These are phyloP conservation scores for Phoeniculus purpureus DNA, from an alignment of 2,797 vertebrate species.

Conservation along the genomic window DNA sequence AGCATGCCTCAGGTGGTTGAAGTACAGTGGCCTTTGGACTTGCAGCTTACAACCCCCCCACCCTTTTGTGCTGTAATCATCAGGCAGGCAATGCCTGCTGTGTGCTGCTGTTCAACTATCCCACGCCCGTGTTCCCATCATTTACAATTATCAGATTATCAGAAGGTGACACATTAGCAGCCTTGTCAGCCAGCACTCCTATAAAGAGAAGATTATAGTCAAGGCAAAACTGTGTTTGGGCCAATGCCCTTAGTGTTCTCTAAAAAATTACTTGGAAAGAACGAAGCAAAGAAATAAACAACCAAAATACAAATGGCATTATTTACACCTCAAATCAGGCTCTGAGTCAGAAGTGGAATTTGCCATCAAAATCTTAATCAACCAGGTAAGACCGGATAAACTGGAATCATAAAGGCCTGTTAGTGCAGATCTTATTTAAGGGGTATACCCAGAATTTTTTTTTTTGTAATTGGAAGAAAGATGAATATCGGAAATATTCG, in stretches of 20 bases:
- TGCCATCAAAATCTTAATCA: neutral
- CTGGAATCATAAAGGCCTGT: neutral
- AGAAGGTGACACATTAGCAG: slow-evolving; percentile 67
- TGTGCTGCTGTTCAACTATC: slow-evolving; percentile 4
- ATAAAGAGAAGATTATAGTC: slow-evolving; percentile 39
- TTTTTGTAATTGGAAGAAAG: slow-evolving; percentile 24
- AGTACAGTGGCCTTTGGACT: slow-evolving; percentile 38
- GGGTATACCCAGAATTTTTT: neutral
- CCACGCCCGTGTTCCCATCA: slow-evolving; percentile 62
- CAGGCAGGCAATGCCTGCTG: neutral
- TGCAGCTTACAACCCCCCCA: neutral
- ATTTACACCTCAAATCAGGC: neutral
- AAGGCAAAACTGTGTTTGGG: neutral
- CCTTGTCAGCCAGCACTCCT: slow-evolving; percentile 50
- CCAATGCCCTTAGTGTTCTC: neutral
- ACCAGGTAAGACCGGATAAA: neutral
- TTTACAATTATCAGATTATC: slow-evolving; percentile 75
- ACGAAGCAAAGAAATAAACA: neutral
- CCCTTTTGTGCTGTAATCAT: neutral
- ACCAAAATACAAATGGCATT: neutral
- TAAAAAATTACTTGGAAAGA: neutral
- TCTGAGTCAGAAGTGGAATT: neutral
- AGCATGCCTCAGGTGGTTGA: slow-evolving; percentile 36
- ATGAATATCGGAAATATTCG: neutral
- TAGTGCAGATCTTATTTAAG: neutral